Conservation (phyloP, 2,888 invertebrate species). For the Elegia similella region DNA sequence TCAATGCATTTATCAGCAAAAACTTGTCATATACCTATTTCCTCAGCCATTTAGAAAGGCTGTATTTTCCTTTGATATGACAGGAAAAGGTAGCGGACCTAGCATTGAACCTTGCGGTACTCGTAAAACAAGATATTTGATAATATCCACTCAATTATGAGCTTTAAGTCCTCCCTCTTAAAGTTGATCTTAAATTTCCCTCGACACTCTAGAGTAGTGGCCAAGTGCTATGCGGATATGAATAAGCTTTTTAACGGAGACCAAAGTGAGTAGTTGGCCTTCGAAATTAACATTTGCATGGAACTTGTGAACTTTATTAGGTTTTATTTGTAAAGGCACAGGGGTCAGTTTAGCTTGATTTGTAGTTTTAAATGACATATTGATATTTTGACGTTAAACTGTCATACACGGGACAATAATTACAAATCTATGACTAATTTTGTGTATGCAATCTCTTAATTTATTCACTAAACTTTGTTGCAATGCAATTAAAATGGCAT, state of each 20-base stretch:
- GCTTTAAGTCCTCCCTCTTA: conserved; percentile 36
- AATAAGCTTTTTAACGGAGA: conserved; percentile 61
- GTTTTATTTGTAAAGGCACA: not conserved
- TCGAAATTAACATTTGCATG: conserved; percentile 47
- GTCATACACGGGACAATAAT: not conserved
- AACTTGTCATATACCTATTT: conserved; percentile 14
- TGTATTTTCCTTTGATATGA: conserved; percentile 20
- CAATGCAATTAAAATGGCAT: not conserved
- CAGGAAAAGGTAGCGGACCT: conserved; percentile 44
- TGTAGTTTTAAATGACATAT: not conserved
- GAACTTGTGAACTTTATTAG: conserved; percentile 26
- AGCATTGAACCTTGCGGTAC: conserved; percentile 46
- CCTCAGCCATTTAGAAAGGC: conserved; percentile 22
- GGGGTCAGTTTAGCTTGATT: not conserved
- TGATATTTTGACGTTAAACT: not conserved
- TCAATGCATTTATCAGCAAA: not conserved
- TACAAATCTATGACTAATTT: not conserved
- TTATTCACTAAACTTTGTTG: not conserved
- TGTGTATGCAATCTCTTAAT: not conserved
- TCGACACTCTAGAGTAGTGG: conserved; percentile 26
- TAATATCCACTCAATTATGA: conserved; percentile 24
- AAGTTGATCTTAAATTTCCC: conserved; percentile 13
- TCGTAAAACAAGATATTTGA: conserved; percentile 27
- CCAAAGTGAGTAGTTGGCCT: conserved; percentile 64
- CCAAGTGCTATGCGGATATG: conserved; percentile 62